Conservation (phyloP, 2,797 vertebrate genomes). For the Heliangelus exortis region DNA sequence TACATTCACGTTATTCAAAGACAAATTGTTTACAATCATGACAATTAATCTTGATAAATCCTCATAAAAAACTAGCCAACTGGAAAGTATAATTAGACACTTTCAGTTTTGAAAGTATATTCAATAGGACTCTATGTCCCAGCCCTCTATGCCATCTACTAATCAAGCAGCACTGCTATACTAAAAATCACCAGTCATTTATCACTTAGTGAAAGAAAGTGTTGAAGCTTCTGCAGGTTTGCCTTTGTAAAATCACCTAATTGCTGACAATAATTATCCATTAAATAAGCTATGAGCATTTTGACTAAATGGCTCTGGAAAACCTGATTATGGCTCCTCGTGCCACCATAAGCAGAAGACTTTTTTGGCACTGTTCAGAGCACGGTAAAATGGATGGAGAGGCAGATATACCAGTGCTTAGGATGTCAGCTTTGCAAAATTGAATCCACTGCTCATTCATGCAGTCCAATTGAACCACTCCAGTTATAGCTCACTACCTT, state of each 20-base stretch:
- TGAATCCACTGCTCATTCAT: background rate
- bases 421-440: background rate
- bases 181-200: background rate
- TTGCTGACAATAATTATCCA: background rate
- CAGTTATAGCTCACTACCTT: background rate
- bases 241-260: background rate
- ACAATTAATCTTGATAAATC: constrained; percentile 51
- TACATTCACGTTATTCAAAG: background rate
- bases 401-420: background rate
- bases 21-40: constrained; percentile 52
- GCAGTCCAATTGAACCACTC: background rate
- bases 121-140: background rate
- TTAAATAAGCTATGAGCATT: background rate
- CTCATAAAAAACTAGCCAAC: constrained; percentile 10
- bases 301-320: background rate
- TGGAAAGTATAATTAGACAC: constrained; percentile 29
- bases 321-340: background rate
- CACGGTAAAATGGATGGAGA: background rate
- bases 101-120: background rate
- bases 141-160: background rate
- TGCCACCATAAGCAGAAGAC: background rate
- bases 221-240: background rate
- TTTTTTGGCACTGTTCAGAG: background rate
- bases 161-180: background rate
- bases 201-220: background rate